Evolutionary conservation across 2,797 vertebrate genomes (phyloP), one percentile per base, ranked within the genome.

Genomic region (Eremophila alpestris): DNA sequence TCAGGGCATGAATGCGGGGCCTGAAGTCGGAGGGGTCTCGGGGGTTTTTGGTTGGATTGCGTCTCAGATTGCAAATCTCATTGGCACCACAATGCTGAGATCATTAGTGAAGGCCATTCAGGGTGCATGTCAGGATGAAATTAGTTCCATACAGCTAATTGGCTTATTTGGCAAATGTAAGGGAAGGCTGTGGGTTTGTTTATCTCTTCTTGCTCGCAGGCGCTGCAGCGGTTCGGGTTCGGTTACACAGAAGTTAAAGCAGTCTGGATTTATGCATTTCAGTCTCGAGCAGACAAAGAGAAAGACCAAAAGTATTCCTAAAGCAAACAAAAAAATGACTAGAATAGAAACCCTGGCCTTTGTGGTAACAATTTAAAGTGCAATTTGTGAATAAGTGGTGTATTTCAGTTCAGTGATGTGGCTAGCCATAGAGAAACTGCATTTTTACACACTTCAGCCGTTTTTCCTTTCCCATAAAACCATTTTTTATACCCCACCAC

Each of bases 271-370:
- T 69, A 6, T 86, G 49, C 45, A 7, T 68, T 88, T 91, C 89
- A 79, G 81, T 38, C 93, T 92, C 13, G 3, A 87, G 73, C 92
- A 89, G 48, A 60, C 8, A 0, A 69, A 83, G 54, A 80, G 70
- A 54, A 75, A 81, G 63, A 86, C 84, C 58, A 70, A 63, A 96
- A 95, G 48, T 91, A 96, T 94, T 93, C 91, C 49, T 91, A 83
- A 93, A 91, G 85, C 80, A 94, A 94, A 93, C 81, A 87, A 89
- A 46, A 83, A 90, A 77, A 27, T 34, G 43, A 75, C 94, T 89
- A 64, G 82, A 96, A 87, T 70, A 89, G 95, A 92, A 91, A 77
- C 83, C 40, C 49, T 82, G 81, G 87, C 59, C 34, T 96, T 92
- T 89, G 76, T 87, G 87, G 91, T 91, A 79, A 74, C 88, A 68